Conservation (phyloP, 2,797 vertebrate species). For the Hydrophis major region DNA sequence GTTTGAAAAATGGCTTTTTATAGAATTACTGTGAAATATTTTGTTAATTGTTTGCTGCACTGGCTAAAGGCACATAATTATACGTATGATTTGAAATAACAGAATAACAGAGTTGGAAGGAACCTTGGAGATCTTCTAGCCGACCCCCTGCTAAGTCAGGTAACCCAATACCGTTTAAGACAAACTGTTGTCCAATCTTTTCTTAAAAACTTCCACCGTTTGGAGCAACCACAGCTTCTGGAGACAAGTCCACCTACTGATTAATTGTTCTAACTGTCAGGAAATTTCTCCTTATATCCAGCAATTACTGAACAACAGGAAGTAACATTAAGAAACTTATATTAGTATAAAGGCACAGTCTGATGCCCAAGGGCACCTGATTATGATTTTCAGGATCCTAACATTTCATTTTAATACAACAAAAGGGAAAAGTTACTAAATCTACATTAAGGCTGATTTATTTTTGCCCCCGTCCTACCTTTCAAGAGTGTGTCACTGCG, state of each 20-base stretch:
- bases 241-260: neutral
- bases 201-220: neutral
- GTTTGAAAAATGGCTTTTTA: slow-evolving; percentile 31
- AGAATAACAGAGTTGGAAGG: neutral
- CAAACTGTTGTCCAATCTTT: neutral
- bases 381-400: neutral
- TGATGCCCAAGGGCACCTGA: neutral
- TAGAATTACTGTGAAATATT: slow-evolving; percentile 2
- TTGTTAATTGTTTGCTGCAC: neutral
- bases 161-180: neutral
- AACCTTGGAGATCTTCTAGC: neutral
- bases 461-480: neutral
- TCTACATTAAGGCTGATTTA: neutral
- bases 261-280: neutral
- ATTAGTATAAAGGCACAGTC: neutral
- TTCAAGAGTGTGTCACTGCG: neutral
- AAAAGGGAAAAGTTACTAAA: neutral
- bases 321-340: neutral
- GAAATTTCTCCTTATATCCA: neutral
- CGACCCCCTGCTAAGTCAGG: neutral
- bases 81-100: neutral
- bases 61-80: neutral
- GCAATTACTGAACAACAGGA: neutral
- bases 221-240: neutral
- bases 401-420: neutral